phyloP scores from a whole-genome alignment of 2,797 vertebrate genomes.

The Yasuhikotakia modesta region DNA sequence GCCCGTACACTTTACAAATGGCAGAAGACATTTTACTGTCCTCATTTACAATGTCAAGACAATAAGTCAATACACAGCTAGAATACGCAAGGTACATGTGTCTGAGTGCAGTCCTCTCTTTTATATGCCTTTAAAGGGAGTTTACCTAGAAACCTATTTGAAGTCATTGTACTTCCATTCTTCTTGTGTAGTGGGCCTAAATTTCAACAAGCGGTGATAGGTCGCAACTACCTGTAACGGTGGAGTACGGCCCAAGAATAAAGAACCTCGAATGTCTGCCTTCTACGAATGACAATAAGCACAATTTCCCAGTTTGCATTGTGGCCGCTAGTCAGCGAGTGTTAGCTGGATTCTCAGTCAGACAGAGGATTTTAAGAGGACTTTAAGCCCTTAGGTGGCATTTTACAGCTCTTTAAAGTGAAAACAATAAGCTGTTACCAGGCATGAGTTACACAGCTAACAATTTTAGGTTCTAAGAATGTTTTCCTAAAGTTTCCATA shows the following conservation, averaged over 20 bases:
- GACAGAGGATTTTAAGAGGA: constrained; percentile 59
- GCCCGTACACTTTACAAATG: constrained; percentile 64
- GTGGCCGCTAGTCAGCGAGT: constrained; percentile 64
- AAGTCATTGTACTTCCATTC: constrained; percentile 79
- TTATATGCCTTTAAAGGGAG: constrained; percentile 69
- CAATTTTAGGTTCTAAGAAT: too few species aligned
- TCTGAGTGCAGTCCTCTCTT: constrained; percentile 62
- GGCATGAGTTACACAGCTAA: constrained; percentile 45
- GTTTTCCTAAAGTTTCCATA: too few species aligned
- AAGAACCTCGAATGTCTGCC: constrained; percentile 72
- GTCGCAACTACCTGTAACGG: constrained; percentile 84
- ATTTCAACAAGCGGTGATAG: constrained; percentile 77
- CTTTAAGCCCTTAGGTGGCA: constrained; percentile 65
- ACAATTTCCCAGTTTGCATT: constrained; percentile 75
- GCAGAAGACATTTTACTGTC: constrained; percentile 67
- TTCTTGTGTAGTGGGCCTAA: constrained; percentile 76
- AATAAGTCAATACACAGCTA: constrained; percentile 75
- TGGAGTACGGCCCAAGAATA: constrained; percentile 70
- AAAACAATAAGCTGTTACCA: constrained; percentile 61
- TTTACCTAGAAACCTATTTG: constrained; percentile 82
- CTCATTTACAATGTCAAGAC: constrained; percentile 72
- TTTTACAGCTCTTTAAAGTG: constrained; percentile 75
- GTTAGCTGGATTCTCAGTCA: constrained; percentile 63
- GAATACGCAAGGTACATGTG: constrained; percentile 77
- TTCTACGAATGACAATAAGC: constrained; percentile 78